Evolutionary conservation across 1,140 invertebrate species (phyloP).

Genomic region (Tenebrio molitor): DNA sequence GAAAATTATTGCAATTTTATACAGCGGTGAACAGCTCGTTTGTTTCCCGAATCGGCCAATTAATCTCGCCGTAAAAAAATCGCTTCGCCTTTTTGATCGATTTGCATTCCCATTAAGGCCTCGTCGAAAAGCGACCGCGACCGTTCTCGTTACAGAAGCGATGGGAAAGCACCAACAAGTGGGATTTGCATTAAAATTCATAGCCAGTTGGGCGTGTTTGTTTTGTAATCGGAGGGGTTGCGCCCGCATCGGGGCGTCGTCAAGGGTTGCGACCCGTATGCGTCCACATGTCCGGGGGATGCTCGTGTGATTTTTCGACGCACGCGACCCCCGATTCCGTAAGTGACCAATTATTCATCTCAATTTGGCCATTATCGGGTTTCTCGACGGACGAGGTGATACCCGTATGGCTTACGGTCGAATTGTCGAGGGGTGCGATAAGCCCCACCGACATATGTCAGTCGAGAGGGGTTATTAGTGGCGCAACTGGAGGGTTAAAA

Average conservation of each 20-base stretch:
- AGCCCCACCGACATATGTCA: slow-evolving; percentile 10
- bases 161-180: slow-evolving; percentile 32
- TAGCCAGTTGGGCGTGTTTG: neutral
- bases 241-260: slow-evolving; percentile 4
- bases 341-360: slow-evolving; percentile 39
- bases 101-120: neutral
- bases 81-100: neutral
- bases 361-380: slow-evolving; percentile 10
- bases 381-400: slow-evolving; percentile 7
- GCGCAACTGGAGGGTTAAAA: slow-evolving; percentile 12
- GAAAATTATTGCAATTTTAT: slow-evolving; percentile 21
- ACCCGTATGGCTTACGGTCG: slow-evolving; percentile 42
- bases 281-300: slow-evolving; percentile 16
- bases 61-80: slow-evolving; percentile 7
- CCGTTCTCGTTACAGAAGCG: neutral
- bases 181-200: neutral
- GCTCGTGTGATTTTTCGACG: slow-evolving; percentile 16
- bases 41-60: neutral
- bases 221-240: slow-evolving; percentile 33
- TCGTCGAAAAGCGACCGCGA: no score
- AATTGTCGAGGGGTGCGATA: slow-evolving; percentile 25
- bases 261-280: slow-evolving; percentile 30
- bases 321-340: slow-evolving; percentile 28
- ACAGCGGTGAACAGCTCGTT: neutral
- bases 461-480: slow-evolving; percentile 3